These are phyloP conservation scores for Dromiciops gliroides DNA, from an alignment of 2,113 vertebrate species.

Conservation along the genomic window DNA sequence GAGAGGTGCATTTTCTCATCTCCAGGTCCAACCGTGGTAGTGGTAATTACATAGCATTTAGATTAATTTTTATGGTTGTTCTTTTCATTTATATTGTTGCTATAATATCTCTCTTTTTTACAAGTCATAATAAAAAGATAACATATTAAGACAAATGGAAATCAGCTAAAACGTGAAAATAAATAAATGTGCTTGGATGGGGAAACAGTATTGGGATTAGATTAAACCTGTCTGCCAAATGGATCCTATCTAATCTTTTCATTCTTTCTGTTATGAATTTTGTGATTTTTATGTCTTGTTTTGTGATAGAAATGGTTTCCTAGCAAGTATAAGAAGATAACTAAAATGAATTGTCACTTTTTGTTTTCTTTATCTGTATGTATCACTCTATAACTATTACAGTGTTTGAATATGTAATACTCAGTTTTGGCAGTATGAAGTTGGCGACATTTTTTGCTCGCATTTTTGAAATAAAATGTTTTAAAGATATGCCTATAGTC, in stretches of 20 bases:
- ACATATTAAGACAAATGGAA: conserved; percentile 28
- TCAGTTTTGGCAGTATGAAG: too few relatives aligned
- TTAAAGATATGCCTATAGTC: neutral
- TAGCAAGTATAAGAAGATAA: neutral
- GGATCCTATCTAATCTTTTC: conserved; percentile 45
- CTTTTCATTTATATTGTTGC: neutral
- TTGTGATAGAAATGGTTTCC: conserved; percentile 39
- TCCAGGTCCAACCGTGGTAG: neutral
- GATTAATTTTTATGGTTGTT: neutral
- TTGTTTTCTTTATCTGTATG: neutral
- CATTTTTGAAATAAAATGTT: neutral
- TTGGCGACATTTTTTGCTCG: too few relatives aligned
- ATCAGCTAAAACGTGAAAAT: conserved; percentile 45
- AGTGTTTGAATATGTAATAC: neutral
- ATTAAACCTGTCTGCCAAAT: conserved; percentile 39
- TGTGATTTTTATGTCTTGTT: conserved; percentile 41
- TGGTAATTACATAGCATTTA: neutral
- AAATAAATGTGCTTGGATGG: conserved; percentile 38
- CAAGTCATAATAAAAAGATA: conserved; percentile 24
- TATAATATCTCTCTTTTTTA: neutral
- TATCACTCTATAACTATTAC: neutral
- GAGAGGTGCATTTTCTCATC: neutral
- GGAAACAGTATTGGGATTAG: conserved; percentile 41
- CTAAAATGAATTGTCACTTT: neutral
- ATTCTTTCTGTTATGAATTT: conserved; percentile 44